A percentile compares a stretch with the other conserved stretches of the same genome.
Evolutionary conservation across 2,113 vertebrate genomes (phyloP).

Genomic region (Actenoides lindsayi): DNA sequence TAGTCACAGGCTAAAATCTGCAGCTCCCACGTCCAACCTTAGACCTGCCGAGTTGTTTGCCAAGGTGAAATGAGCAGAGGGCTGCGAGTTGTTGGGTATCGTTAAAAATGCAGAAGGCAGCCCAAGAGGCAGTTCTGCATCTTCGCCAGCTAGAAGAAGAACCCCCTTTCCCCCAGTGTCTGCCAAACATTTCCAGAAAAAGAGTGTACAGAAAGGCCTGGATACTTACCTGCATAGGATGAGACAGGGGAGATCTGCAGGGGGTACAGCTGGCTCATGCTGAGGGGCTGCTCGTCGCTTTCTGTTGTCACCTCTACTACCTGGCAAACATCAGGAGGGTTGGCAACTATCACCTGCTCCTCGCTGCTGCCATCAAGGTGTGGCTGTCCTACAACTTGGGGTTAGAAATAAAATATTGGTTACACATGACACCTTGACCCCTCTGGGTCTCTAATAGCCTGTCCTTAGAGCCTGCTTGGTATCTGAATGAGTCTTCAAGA

Average conservation of each 20-base stretch:
- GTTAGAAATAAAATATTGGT: slow-evolving; percentile 6
- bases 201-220: not conserved
- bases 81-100: not conserved
- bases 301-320: slow-evolving; percentile 98
- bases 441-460: not conserved
- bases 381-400: slow-evolving; percentile 76
- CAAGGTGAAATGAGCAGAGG: not conserved
- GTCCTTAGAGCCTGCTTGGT: not conserved
- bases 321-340: slow-evolving; percentile 95
- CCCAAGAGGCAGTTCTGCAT: not conserved
- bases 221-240: slow-evolving; percentile 87
- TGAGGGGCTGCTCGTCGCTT: slow-evolving; percentile 92
- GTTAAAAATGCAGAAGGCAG: not conserved
- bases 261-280: slow-evolving; percentile 92
- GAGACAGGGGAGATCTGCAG: slow-evolving; percentile 97
- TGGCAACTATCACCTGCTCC: slow-evolving; percentile 89
- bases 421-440: not conserved
- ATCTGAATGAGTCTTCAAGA: not conserved
- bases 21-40: not conserved
- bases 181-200: not conserved
- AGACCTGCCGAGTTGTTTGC: not conserved
- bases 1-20: not conserved
- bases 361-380: slow-evolving; percentile 76
- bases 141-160: not conserved
- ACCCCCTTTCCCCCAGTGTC: not conserved